These are phyloP conservation scores for Falcaria lacertinaria DNA, from an alignment of 2,888 invertebrate species.

Conservation along the genomic window DNA sequence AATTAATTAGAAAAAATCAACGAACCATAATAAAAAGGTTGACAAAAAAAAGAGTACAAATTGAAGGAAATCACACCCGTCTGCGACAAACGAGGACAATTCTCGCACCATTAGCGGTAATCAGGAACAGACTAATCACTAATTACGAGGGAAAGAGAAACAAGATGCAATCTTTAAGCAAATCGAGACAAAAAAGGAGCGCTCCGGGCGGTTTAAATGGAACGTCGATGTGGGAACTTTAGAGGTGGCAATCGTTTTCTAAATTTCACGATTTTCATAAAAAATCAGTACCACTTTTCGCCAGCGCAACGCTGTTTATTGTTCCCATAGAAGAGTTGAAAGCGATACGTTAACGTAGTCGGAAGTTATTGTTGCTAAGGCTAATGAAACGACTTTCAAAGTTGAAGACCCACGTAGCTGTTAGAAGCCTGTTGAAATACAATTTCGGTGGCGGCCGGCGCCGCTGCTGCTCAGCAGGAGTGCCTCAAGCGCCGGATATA, in stretches of 20 bases:
- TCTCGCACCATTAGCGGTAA: slow-evolving; percentile 50
- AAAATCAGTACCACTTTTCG: too few relatives aligned
- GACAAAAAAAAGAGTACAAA: slow-evolving; percentile 8
- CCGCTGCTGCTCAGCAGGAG: too few relatives aligned
- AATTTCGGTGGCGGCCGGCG: too few relatives aligned
- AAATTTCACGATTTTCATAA: too few relatives aligned
- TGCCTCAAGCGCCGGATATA: too few relatives aligned
- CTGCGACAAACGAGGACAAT: slow-evolving; percentile 35
- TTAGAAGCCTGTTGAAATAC: too few relatives aligned
- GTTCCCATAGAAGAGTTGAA: too few relatives aligned
- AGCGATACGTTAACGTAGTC: too few relatives aligned
- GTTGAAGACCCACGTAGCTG: too few relatives aligned
- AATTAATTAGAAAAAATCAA: slow-evolving; percentile 4
- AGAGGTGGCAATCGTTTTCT: not conserved
- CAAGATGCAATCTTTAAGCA: slow-evolving; percentile 58
- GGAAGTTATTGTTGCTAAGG: too few relatives aligned
- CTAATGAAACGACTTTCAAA: too few relatives aligned
- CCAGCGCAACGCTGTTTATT: too few relatives aligned
- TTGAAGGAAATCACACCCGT: slow-evolving; percentile 21
- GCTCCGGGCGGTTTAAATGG: slow-evolving; percentile 20
- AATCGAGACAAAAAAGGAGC: slow-evolving; percentile 60
- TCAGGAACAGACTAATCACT: slow-evolving; percentile 63
- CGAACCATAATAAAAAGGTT: slow-evolving; percentile 1
- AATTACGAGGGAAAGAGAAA: slow-evolving; percentile 48
- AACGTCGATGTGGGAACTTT: slow-evolving; percentile 12